Conservation (phyloP, 2,797 vertebrate species). For the Babyrousa celebensis region DNA sequence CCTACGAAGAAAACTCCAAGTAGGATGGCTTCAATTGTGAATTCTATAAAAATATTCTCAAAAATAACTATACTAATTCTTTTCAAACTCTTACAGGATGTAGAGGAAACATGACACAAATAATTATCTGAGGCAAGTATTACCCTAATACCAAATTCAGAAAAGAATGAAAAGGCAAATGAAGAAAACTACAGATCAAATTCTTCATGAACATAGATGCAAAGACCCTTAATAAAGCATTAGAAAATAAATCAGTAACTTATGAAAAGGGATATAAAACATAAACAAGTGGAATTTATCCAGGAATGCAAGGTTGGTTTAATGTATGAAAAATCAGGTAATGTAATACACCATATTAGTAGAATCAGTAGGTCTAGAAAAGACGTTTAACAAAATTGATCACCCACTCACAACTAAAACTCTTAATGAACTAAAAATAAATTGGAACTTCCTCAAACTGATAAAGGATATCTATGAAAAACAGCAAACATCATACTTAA, state of each 20-base stretch:
- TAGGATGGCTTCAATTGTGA: not conserved
- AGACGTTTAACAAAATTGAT: not conserved
- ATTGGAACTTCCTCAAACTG: not conserved
- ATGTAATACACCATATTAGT: not conserved
- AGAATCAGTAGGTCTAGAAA: not conserved
- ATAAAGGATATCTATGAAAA: not conserved
- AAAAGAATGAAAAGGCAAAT: constrained; percentile 14
- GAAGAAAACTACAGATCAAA: constrained; percentile 4
- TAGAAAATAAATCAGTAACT: constrained; percentile 10
- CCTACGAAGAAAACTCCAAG: not conserved
- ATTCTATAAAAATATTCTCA: constrained; percentile 51
- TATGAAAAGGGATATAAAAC: constrained; percentile 17
- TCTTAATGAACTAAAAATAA: not conserved
- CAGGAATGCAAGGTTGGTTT: not conserved
- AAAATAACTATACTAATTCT: not conserved
- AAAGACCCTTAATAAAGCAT: constrained; percentile 26
- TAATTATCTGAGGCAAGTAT: not conserved
- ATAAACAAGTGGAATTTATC: not conserved
- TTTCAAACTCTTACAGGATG: not conserved
- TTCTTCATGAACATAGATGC: not conserved
- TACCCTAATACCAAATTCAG: not conserved
- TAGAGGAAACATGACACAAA: not conserved
- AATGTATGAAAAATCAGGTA: constrained; percentile 13
- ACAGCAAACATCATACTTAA: not conserved
- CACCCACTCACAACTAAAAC: not conserved